A percentile compares a stretch with the other conserved stretches of the same genome.
phyloP scores from a whole-genome alignment of 2,888 invertebrate genomes.

The Scaeva pyrastri region DNA sequence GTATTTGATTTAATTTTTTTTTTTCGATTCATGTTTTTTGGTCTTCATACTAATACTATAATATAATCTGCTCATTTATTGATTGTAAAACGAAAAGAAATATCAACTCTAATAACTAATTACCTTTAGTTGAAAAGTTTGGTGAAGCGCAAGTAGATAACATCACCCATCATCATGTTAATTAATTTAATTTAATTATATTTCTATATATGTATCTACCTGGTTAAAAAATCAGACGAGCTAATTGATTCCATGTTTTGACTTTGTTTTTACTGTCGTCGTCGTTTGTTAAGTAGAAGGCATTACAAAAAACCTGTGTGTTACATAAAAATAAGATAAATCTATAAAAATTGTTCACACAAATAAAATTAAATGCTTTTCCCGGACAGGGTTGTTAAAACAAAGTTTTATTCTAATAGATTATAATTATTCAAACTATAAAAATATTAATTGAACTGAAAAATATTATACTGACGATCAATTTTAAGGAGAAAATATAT shows the following conservation, averaged over 20 bases:
- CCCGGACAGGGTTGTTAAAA: background rate
- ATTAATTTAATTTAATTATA: constrained; percentile 21
- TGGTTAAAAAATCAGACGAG: constrained; percentile 18
- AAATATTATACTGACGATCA: too few species aligned
- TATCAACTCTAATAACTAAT: constrained; percentile 13
- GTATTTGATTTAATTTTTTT: background rate
- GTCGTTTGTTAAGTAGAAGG: background rate
- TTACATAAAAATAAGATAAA: constrained; percentile 59
- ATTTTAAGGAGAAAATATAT: too few species aligned
- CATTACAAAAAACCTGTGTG: constrained; percentile 16
- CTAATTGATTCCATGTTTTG: constrained; percentile 3
- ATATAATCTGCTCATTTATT: background rate
- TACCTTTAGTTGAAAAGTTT: constrained; percentile 6
- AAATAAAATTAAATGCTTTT: background rate
- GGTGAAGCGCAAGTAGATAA: constrained; percentile 16
- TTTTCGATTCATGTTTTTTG: too few species aligned
- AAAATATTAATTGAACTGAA: too few species aligned
- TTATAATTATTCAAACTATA: too few species aligned
- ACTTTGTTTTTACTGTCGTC: background rate
- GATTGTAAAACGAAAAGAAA: constrained; percentile 20
- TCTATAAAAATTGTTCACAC: constrained; percentile 26
- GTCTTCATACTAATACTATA: background rate
- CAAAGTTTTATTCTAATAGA: too few species aligned
- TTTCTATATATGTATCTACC: background rate
- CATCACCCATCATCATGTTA: background rate